A percentile compares a stretch with the other conserved stretches of the same genome.
phyloP scores from a whole-genome alignment of 1,140 invertebrate genomes.

The Drosophila ananassae region DNA sequence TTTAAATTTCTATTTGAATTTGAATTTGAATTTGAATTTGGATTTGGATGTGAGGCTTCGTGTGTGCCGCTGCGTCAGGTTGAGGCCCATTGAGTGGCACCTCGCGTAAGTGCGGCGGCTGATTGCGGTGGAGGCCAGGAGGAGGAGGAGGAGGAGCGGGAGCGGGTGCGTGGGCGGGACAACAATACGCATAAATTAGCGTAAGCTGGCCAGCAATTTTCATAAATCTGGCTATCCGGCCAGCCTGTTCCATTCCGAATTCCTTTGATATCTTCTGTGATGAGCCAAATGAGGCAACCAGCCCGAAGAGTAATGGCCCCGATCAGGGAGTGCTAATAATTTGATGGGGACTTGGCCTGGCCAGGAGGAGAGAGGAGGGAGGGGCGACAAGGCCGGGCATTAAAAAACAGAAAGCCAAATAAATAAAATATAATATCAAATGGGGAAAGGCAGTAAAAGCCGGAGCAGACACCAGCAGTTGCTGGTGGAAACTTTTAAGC shows the following conservation, averaged over 20 bases:
- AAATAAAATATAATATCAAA: slow-evolving; percentile 31
- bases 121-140: slow-evolving; percentile 39
- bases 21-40: slow-evolving; percentile 50
- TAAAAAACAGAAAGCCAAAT: slow-evolving; percentile 16
- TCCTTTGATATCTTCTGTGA: slow-evolving; percentile 42
- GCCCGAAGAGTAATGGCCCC: slow-evolving; percentile 43
- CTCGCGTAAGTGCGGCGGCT: slow-evolving; percentile 52
- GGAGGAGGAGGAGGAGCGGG: not conserved
- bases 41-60: not conserved
- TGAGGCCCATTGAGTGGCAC: slow-evolving; percentile 39
- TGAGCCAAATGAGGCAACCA: slow-evolving; percentile 54
- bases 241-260: slow-evolving; percentile 35
- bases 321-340: slow-evolving; percentile 53
- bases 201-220: slow-evolving; percentile 72
- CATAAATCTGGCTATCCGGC: slow-evolving; percentile 58
- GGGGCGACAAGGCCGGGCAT: not conserved
- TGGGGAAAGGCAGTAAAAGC: slow-evolving; percentile 3
- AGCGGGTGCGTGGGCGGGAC: slow-evolving; percentile 26
- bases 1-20: slow-evolving; percentile 64
- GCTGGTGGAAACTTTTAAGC: slow-evolving; percentile 54
- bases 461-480: not conserved
- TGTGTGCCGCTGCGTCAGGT: too few species aligned
- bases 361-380: too few species aligned
- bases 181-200: slow-evolving; percentile 73
- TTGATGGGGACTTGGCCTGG: slow-evolving; percentile 18